A percentile compares a stretch with the other conserved stretches of the same genome.
phyloP scores from a whole-genome alignment of 2,113 vertebrate species.

The Rhea americana region DNA sequence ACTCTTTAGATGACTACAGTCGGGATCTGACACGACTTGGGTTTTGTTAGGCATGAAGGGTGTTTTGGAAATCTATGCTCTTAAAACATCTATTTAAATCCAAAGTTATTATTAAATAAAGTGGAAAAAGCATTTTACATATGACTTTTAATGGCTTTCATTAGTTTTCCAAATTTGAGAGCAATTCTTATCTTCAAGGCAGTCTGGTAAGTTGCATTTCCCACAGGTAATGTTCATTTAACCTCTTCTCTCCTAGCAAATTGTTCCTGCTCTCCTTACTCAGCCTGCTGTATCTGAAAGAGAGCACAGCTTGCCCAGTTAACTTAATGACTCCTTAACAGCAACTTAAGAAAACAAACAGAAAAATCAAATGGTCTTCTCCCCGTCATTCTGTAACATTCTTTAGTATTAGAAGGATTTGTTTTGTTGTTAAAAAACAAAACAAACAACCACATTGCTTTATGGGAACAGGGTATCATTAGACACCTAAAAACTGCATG shows the following conservation, averaged over 20 bases:
- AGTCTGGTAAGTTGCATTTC: not conserved
- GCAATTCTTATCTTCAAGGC: not conserved
- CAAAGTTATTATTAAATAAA: not conserved
- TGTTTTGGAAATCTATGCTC: not conserved
- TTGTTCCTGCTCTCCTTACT: not conserved
- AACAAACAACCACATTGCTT: not conserved
- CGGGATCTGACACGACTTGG: not conserved
- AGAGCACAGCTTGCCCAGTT: not conserved
- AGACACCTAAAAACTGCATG: not conserved
- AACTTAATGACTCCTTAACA: not conserved
- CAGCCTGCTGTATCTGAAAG: not conserved
- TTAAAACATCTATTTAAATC: not conserved
- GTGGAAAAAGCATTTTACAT: not conserved
- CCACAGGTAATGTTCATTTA: not conserved
- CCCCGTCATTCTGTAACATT: not conserved
- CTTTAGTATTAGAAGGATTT: not conserved
- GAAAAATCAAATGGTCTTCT: not conserved
- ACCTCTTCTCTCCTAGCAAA: not conserved
- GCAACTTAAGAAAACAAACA: not conserved
- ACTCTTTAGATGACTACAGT: not conserved
- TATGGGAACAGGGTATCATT: not conserved
- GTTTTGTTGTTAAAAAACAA: not conserved
- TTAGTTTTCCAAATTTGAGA: not conserved
- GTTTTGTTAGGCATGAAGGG: not conserved
- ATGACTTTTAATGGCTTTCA: not conserved